phyloP scores from a whole-genome alignment of 2,113 vertebrate genomes.

The Sander lucioperca region DNA sequence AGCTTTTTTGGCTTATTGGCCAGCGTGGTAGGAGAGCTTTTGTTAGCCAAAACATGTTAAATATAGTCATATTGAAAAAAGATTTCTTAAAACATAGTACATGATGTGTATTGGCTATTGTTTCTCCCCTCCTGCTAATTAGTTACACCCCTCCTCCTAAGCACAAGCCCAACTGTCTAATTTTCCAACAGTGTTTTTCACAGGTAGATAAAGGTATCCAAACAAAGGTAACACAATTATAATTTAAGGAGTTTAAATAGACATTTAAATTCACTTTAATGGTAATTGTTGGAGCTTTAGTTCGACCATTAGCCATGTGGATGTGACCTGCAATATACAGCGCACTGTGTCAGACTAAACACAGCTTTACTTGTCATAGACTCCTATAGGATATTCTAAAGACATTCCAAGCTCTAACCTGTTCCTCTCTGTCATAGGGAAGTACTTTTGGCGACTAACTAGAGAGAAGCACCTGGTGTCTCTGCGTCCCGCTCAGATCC shows the following conservation, averaged over 20 bases:
- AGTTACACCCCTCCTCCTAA: neutral
- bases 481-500: constrained; percentile 93
- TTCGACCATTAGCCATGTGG: neutral
- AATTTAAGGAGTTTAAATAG: neutral
- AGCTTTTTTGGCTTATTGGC: constrained; percentile 19
- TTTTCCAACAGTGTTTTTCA: neutral
- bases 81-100: neutral
- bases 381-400: neutral
- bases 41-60: neutral
- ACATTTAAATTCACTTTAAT: neutral
- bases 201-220: neutral
- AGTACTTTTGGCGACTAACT: constrained; percentile 96
- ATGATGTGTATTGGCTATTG: neutral
- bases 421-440: constrained; percentile 81
- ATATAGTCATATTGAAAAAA: constrained; percentile 2
- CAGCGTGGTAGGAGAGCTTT: neutral
- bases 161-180: neutral
- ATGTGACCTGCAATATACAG: neutral
- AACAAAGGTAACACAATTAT: neutral
- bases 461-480: constrained; percentile 96
- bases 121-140: neutral
- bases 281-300: neutral
- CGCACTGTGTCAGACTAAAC: neutral
- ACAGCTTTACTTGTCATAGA: neutral
- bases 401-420: neutral